Evolutionary conservation across 2,888 invertebrate species (phyloP).

Genomic region (Pachymerium ferrugineum): DNA sequence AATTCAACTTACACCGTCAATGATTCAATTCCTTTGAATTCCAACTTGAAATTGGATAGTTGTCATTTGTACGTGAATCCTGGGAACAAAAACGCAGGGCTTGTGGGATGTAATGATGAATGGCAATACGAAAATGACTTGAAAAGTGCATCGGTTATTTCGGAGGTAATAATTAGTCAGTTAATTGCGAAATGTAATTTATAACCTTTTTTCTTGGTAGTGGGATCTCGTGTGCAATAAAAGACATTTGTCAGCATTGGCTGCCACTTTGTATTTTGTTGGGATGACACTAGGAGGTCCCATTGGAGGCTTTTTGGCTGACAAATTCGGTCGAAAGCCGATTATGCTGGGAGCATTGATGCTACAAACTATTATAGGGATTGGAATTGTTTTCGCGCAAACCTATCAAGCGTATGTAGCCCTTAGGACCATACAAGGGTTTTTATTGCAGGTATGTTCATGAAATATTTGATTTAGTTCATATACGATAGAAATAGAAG

Average conservation of each 20-base stretch:
- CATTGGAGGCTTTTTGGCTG: slow-evolving; percentile 32
- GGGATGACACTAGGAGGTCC: slow-evolving; percentile 35
- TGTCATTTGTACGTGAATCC: slow-evolving; percentile 20
- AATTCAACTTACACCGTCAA: background rate
- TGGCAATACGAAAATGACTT: slow-evolving; percentile 5
- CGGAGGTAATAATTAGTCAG: background rate
- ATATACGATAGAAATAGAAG: too few species aligned
- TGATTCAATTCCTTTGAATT: slow-evolving; percentile 19
- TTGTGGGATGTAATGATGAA: background rate
- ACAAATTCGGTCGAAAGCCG: slow-evolving; percentile 35
- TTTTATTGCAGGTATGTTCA: slow-evolving; percentile 1
- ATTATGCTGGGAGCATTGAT: slow-evolving; percentile 27
- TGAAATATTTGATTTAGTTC: too few species aligned
- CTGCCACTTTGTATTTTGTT: slow-evolving; percentile 32
- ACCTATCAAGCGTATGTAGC: slow-evolving; percentile 25
- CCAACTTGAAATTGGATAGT: background rate
- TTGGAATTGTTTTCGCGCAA: slow-evolving; percentile 26
- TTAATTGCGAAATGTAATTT: background rate
- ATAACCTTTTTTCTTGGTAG: background rate
- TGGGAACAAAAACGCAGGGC: background rate
- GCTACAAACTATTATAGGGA: slow-evolving; percentile 20
- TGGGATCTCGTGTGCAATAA: slow-evolving; percentile 35
- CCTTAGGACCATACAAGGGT: slow-evolving; percentile 26
- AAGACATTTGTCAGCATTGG: slow-evolving; percentile 2
- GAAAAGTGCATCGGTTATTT: slow-evolving; percentile 1